Conservation (phyloP, 92 coral and sea anemone species). For the Paragorgia papillata region DNA sequence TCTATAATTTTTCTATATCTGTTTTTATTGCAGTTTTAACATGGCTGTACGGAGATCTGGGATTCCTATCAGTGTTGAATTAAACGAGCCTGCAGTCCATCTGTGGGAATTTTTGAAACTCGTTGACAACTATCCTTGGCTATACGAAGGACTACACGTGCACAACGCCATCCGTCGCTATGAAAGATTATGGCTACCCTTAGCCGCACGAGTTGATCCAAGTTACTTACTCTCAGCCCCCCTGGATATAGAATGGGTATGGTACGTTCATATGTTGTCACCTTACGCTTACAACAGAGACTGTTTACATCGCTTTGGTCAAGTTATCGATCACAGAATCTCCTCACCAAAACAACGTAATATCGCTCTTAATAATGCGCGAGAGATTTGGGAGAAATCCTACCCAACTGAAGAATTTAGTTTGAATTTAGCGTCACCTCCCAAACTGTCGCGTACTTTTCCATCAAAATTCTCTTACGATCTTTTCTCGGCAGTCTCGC, state of each 20-base stretch:
- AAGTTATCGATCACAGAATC: slow-evolving; percentile 58
- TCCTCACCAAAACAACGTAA: slow-evolving; percentile 45
- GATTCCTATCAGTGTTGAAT: slow-evolving; percentile 44
- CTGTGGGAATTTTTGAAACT: slow-evolving; percentile 50
- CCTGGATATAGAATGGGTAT: slow-evolving; percentile 76
- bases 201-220: slow-evolving; percentile 43
- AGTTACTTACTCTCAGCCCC: slow-evolving; percentile 56
- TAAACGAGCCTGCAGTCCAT: slow-evolving; percentile 53
- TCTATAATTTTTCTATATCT: too few species aligned
- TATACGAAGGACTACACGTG: slow-evolving; percentile 52
- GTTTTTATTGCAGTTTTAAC: neutral
- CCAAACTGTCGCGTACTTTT: slow-evolving; percentile 16
- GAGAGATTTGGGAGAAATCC: slow-evolving; percentile 61
- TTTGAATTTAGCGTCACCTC: slow-evolving; percentile 54
- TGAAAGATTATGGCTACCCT: slow-evolving; percentile 62
- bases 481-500: slow-evolving; percentile 45
- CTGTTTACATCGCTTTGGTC: slow-evolving; percentile 53
- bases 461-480: slow-evolving; percentile 54
- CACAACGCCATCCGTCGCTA: slow-evolving; percentile 69
- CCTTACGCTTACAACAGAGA: slow-evolving; percentile 57
- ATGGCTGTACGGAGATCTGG: slow-evolving; percentile 38
- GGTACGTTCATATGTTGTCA: slow-evolving; percentile 64
- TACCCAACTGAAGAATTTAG: slow-evolving; percentile 56
- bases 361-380: slow-evolving; percentile 40
- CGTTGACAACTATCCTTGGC: slow-evolving; percentile 49